A percentile compares a stretch with the other conserved stretches of the same genome.
Conservation (phyloP, 1,140 invertebrate genomes). For the Andrena cerasifolii region DNA sequence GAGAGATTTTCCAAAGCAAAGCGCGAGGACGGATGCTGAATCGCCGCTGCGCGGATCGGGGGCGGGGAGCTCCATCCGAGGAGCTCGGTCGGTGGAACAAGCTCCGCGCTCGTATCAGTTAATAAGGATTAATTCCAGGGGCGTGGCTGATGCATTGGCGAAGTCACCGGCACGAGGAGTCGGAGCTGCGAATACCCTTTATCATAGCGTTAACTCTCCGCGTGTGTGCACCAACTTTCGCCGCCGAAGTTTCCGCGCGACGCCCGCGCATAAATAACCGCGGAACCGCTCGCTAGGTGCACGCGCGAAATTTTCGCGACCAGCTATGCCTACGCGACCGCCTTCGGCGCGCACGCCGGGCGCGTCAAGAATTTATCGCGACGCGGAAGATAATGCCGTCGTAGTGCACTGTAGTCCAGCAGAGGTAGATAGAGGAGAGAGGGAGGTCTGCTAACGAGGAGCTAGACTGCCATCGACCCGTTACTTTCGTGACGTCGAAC, state of each 20-base stretch:
- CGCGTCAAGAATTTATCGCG: slow-evolving; percentile 33
- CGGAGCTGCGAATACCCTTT: slow-evolving; percentile 56
- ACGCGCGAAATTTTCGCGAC: slow-evolving; percentile 11
- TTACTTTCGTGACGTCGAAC: too few species aligned
- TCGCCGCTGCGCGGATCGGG: too few species aligned
- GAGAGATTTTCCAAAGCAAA: too few species aligned
- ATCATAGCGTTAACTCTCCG: slow-evolving; percentile 38
- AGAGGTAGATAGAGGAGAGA: too few species aligned
- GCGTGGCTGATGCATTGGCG: slow-evolving; percentile 50
- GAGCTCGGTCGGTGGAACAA: slow-evolving; percentile 2
- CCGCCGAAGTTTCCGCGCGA: slow-evolving; percentile 61
- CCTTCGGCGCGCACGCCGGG: slow-evolving; percentile 1
- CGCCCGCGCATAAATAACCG: slow-evolving; percentile 65
- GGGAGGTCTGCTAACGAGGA: not conserved
- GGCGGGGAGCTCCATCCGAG: slow-evolving; percentile 19
- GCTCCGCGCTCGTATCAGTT: slow-evolving; percentile 22
- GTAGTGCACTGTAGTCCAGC: not conserved
- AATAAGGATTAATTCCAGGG: slow-evolving; percentile 62
- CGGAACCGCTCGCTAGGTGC: too few species aligned
- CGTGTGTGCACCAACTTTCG: slow-evolving; percentile 49
- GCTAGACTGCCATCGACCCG: not conserved
- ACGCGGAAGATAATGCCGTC: slow-evolving; percentile 18
- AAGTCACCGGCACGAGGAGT: slow-evolving; percentile 57
- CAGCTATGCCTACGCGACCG: slow-evolving; percentile 3
- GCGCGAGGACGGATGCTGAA: too few species aligned